These are phyloP conservation scores for Dolichoris vasculosae DNA, from an alignment of 1,140 invertebrate species.

Conservation along the genomic window DNA sequence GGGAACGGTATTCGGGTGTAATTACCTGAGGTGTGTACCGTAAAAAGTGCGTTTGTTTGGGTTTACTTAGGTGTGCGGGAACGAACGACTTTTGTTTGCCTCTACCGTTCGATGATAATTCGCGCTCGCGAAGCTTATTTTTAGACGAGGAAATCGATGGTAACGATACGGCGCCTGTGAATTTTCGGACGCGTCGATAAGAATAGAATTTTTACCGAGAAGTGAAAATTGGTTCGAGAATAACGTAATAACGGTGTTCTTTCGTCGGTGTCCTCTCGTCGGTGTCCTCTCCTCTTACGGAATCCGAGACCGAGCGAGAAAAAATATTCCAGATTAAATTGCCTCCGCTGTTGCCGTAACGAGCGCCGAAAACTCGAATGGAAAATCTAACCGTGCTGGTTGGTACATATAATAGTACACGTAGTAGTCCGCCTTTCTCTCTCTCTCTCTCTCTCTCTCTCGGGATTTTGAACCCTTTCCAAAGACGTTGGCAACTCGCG, in stretches of 20 bases:
- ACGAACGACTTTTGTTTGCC: too few species aligned
- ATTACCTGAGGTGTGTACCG: not conserved
- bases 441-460: not conserved
- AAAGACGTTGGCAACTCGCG: not conserved
- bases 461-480: not conserved
- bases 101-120: too few species aligned
- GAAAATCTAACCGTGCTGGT: not conserved
- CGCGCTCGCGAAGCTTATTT: too few species aligned
- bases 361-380: not conserved
- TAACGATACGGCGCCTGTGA: not conserved
- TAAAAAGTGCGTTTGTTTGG: not conserved
- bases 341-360: not conserved
- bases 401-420: too few species aligned
- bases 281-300: too few species aligned
- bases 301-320: not conserved
- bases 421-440: not conserved
- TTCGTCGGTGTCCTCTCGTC: too few species aligned
- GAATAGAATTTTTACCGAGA: constrained; percentile 9
- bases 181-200: not conserved
- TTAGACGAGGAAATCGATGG: too few species aligned
- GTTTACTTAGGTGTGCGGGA: not conserved
- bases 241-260: not conserved
- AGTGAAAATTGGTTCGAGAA: not conserved
- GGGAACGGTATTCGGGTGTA: not conserved
- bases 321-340: not conserved